Evolutionary conservation across 2,113 vertebrate species (phyloP), one percentile per base, ranked within the genome.

Genomic region (Charadrius vociferus): DNA sequence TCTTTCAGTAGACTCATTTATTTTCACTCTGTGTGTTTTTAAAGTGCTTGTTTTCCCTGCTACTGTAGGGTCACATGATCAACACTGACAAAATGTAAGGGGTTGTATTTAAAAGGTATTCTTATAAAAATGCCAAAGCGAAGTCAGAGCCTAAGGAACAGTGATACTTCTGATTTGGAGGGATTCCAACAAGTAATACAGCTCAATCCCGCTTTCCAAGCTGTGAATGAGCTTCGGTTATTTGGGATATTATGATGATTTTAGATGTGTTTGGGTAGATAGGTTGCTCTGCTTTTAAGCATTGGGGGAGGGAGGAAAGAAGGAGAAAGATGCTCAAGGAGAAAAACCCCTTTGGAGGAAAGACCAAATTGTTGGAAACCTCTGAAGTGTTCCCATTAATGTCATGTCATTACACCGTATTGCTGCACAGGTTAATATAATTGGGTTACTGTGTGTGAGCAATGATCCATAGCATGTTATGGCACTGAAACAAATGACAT

Each of bases 401-500:
- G 98, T 98, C 98, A 97, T 96, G 98, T 98, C 98, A 98, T 98
- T 98, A 98, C 98, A 97, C 96, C 3, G 63, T 97, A 98, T 98
- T 98, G 98, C 97, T 97, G 97, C 95, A 96, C 98, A 98, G 98
- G 98, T 98, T 98, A 98, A 98, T 98, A 98, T 98, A 98, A 98
- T 98, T 98, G 98, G 98, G 98, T 98, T 98, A 97, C 98, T 98
- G 97, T 98, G 98, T 98, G 98, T 98, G 98, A 98, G 98, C 98
- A 98, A 98, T 98, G 98, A 98, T 98, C 98, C 98, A 73, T 98
- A 98, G 97, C 97, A 73, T 98, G 98, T 98, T 98, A 98, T 98
- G 97, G 98, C 98, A 98, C 97, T 97, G 98, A 98, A 98, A 98
- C 98, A 98, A 98, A 98, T 98, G 98, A 98, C 98, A 98, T 98